A percentile compares a stretch with the other conserved stretches of the same genome.
These are phyloP conservation scores for Nymphalis polychloros DNA, from an alignment of 2,888 invertebrate genomes.

Conservation along the genomic window DNA sequence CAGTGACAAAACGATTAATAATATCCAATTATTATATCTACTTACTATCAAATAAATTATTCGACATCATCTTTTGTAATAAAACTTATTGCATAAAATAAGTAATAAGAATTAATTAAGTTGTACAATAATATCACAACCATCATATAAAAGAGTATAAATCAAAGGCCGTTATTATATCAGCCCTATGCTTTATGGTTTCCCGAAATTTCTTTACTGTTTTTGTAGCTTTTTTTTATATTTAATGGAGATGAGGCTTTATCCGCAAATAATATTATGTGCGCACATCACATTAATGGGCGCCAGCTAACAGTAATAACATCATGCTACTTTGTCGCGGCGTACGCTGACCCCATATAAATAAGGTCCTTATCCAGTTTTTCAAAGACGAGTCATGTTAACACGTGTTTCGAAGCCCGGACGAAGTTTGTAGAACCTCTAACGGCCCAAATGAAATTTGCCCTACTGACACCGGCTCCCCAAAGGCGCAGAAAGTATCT, in stretches of 20 bases:
- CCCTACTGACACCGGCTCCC: slow-evolving; percentile 63
- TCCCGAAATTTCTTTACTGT: slow-evolving; percentile 29
- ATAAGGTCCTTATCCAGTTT: slow-evolving; percentile 78
- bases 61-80: too few relatives aligned
- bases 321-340: slow-evolving; percentile 73
- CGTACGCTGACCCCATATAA: slow-evolving; percentile 78
- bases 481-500: slow-evolving; percentile 33
- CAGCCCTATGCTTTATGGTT: slow-evolving; percentile 19
- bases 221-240: slow-evolving; percentile 37
- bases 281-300: slow-evolving; percentile 66
- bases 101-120: too few relatives aligned
- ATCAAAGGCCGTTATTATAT: slow-evolving; percentile 8
- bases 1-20: too few relatives aligned
- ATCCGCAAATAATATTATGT: slow-evolving; percentile 71
- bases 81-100: too few relatives aligned
- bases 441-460: slow-evolving; percentile 74
- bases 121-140: too few relatives aligned
- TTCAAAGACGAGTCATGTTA: slow-evolving; percentile 77
- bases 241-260: slow-evolving; percentile 50
- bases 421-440: slow-evolving; percentile 63
- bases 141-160: neutral
- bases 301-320: slow-evolving; percentile 69
- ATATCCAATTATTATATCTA: too few relatives aligned
- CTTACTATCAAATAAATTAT: too few relatives aligned
- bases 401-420: slow-evolving; percentile 72